A percentile compares a stretch with the other conserved stretches of the same genome.
Evolutionary conservation across 2,797 vertebrate species (phyloP).

Genomic region (Alcedo quadribrachys): DNA sequence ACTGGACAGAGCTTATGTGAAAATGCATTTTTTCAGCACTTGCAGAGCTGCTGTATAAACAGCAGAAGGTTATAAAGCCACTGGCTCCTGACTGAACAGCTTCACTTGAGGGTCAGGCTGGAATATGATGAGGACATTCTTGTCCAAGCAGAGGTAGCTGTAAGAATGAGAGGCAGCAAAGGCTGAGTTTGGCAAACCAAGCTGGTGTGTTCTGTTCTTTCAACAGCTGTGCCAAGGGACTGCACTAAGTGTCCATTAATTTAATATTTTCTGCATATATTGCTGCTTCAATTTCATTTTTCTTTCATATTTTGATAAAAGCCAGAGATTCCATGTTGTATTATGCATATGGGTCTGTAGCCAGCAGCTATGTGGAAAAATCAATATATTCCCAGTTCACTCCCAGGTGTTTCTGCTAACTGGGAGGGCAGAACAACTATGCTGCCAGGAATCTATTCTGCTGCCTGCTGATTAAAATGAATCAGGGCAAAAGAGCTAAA

Average conservation of each 20-base stretch:
- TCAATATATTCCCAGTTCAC: conserved; percentile 8
- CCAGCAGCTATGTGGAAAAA: conserved; percentile 55
- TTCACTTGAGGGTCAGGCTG: background rate
- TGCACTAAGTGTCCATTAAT: conserved; percentile 2
- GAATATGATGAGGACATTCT: background rate
- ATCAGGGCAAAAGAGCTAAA: background rate
- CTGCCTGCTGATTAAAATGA: background rate
- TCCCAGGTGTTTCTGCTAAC: conserved; percentile 41
- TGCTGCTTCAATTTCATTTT: background rate
- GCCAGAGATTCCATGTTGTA: background rate
- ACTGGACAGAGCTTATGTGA: background rate
- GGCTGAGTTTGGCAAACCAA: background rate
- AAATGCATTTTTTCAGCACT: background rate
- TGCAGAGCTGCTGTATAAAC: background rate
- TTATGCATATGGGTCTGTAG: conserved; percentile 29
- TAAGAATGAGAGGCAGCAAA: background rate
- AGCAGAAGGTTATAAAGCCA: background rate
- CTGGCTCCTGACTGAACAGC: background rate
- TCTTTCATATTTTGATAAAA: conserved; percentile 31
- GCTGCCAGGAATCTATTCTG: background rate
- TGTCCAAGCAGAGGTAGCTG: background rate
- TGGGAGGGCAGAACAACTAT: background rate
- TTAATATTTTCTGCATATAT: background rate
- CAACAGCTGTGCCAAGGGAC: background rate
- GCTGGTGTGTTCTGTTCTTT: background rate